Evolutionary conservation across 2,888 invertebrate genomes (phyloP), one percentile per base, ranked within the genome.

Genomic region (Ophonus ardosiacus): DNA sequence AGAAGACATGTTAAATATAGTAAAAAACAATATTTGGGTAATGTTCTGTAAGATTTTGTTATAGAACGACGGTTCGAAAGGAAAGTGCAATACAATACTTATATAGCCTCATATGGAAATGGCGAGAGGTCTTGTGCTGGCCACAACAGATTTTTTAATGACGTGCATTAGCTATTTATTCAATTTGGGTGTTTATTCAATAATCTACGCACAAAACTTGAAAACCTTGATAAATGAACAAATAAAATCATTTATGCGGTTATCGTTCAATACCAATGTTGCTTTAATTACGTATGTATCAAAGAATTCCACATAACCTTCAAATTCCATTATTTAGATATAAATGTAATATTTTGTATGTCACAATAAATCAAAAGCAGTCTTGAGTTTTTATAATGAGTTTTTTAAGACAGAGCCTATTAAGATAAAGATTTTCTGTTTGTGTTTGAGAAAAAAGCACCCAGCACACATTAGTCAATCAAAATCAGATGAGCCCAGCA

Each of bases 401-500:
- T 63, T 24, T 24, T 63, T 24, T 5, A 63, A 24, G 63, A 63
- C 24, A 61, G 2, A n/a, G 24, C 63, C 10, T 31, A 31, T 31
- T 31, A 63, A 63, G 63, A 63, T 63, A 24, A 63, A 63, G 8
- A 63, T 63, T 63, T 4, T 24, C 8, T 13, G 24, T 24, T 59
- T 59, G 8, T 13, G 24, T 24, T 59, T 59, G 8, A 63, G 21
- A 63, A 63, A 7, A 63, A 63, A 63, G n/a, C 7, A 63, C 10
- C n/a, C 61, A 61, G 18, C 18, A 61, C 7, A 17, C 61, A 61
- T 61, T 61, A 61, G 61, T 61, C 61, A 61, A 61, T 61, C 61
- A 21, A 31, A 31, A 31, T 51, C 10, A 51, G 43, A 51, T 51
- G 13, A 51, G 10, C 43, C 0, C 10, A 51, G 43, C 43, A 51